phyloP scores from a whole-genome alignment of 2,113 vertebrate genomes.

The Leucopternis melanops region DNA sequence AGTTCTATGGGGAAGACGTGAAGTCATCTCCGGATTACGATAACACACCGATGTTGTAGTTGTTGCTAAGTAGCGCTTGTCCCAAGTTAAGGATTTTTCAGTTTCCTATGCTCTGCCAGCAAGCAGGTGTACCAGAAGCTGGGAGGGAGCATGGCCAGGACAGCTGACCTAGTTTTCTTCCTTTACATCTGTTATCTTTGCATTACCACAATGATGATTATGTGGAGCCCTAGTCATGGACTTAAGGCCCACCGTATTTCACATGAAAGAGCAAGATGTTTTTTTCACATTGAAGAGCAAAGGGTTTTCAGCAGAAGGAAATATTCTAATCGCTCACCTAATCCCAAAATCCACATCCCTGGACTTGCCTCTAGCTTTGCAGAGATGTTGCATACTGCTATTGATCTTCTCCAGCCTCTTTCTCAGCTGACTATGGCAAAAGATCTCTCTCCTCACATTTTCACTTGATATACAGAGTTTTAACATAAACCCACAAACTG shows the following conservation, averaged over 20 bases:
- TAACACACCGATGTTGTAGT: too few relatives aligned
- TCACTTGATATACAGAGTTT: not conserved
- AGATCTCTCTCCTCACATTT: not conserved
- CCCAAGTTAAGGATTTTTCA: too few relatives aligned
- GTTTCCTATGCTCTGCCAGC: too few relatives aligned
- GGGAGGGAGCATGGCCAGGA: too few relatives aligned
- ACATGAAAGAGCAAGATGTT: not conserved
- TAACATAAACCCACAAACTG: not conserved
- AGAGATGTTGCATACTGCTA: not conserved
- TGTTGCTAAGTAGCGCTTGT: too few relatives aligned
- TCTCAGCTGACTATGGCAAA: not conserved
- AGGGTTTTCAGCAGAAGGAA: not conserved
- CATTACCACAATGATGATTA: not conserved
- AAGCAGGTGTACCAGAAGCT: too few relatives aligned
- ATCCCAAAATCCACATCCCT: not conserved
- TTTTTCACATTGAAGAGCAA: not conserved
- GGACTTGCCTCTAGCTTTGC: not conserved
- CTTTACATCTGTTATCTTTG: not conserved
- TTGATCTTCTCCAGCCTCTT: not conserved
- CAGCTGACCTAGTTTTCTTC: too few relatives aligned
- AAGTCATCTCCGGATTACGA: too few relatives aligned
- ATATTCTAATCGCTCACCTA: not conserved
- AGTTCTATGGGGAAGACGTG: too few relatives aligned
- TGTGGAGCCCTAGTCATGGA: not conserved
- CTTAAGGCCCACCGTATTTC: not conserved